Evolutionary conservation across 2,113 vertebrate species (phyloP), one percentile per base, ranked within the genome.

Genomic region (Protobothrops flavoviridis): DNA sequence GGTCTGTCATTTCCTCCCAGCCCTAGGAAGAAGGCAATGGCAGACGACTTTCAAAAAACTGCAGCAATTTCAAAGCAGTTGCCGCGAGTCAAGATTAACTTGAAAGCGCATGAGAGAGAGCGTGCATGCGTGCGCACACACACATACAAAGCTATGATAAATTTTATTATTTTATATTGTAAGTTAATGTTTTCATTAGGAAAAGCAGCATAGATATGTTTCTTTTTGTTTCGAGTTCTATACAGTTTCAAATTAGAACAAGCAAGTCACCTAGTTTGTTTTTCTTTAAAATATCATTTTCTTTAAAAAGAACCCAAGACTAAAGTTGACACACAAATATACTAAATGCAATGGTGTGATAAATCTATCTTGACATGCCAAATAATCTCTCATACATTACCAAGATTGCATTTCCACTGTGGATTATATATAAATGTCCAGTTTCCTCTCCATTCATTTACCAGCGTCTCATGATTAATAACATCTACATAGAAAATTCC

Each of bases 271-370:
- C 93, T 64, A 53, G 48, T 21, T 85, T n/a, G 33, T 24, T 50
- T 39, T 61, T 43, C 85, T 81, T 86, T 53, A 43, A 87, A 64
- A 91, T 53, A 81, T 53, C n/a, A 8, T 13, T 17, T 17, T 57
- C 21, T 52, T 55, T 87, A 52, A 20, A 57, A 69, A 85, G 26
- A n/a, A 50, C 33, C 45, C 69, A 90, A 52, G 8, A 6, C 33
- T 89, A 92, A 85, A 85, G n/a, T 93, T 90, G 85, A 90, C 74
- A 59, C 10, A 90, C 24, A n/a, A 90, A 87, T 90, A 93, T 20
- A 90, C 52, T 59, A 43, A 90, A 90, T n/a, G 21, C 29, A 61
- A 26, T 43, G 11, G 13, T 53, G 74, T 50, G 55, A 12, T 43
- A 90, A 29, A 45, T 86, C 61, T 61, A 17, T 29, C 29, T 61